A percentile compares a stretch with the other conserved stretches of the same genome.
These are phyloP conservation scores for Marcusenius ussheri DNA, from an alignment of 2,113 vertebrate species.

Conservation along the genomic window DNA sequence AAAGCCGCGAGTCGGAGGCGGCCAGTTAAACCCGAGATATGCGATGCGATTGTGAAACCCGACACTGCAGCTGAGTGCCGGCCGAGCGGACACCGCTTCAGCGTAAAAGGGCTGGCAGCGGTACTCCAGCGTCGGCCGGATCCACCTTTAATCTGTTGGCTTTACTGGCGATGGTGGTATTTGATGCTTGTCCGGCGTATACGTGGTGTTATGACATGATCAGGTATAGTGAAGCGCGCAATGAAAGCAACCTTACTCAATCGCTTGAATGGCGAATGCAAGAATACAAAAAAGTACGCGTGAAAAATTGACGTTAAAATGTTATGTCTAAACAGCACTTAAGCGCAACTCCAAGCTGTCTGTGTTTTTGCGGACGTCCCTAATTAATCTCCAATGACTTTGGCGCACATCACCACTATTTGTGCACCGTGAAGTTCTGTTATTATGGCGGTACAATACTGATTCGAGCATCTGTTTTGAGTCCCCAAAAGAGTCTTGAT, in stretches of 20 bases:
- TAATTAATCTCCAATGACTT: background rate
- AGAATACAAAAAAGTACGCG: background rate
- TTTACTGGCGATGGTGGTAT: background rate
- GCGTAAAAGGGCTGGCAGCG: background rate
- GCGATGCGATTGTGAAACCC: background rate
- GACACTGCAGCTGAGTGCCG: background rate
- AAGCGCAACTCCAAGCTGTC: background rate
- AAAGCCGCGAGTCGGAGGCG: background rate
- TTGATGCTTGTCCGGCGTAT: conserved; percentile 25
- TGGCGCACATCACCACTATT: background rate
- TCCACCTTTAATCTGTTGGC: background rate
- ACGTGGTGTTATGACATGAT: background rate
- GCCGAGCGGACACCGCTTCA: background rate
- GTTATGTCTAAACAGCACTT: background rate
- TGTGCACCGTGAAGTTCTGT: conserved; percentile 4
- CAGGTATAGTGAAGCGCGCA: background rate
- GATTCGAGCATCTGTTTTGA: background rate
- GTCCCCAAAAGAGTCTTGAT: background rate
- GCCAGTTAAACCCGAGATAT: background rate
- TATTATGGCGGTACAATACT: background rate
- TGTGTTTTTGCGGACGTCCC: background rate
- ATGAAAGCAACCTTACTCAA: background rate
- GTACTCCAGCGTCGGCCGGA: background rate
- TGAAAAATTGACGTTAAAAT: background rate
- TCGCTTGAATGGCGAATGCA: background rate